phyloP scores from a whole-genome alignment of 2,888 invertebrate genomes.

The Drosophila picticornis region DNA sequence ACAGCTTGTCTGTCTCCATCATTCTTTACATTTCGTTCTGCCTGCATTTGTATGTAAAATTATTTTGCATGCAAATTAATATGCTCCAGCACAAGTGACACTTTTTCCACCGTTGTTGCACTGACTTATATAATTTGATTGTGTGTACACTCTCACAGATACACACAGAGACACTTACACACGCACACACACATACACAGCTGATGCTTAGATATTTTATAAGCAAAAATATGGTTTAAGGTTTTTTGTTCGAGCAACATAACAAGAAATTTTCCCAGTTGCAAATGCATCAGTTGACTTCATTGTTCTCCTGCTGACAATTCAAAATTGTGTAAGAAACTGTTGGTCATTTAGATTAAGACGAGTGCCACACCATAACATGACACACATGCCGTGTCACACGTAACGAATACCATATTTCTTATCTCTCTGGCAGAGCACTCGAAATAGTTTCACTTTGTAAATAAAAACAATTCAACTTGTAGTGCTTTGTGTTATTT shows the following conservation, averaged over 20 bases:
- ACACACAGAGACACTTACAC: neutral
- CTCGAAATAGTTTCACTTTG: constrained; percentile 26
- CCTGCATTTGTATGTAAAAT: constrained; percentile 53
- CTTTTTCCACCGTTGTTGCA: constrained; percentile 56
- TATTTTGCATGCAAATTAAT: constrained; percentile 61
- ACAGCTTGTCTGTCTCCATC: constrained; percentile 27
- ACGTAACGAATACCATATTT: constrained; percentile 7
- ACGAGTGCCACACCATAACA: constrained; percentile 4
- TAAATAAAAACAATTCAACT: constrained; percentile 48
- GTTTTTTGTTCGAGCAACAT: constrained; percentile 13
- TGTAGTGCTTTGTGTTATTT: constrained; percentile 45
- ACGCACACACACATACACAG: neutral
- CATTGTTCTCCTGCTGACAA: constrained; percentile 50
- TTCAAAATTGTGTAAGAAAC: constrained; percentile 32
- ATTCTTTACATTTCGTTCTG: neutral
- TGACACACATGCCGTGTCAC: neutral
- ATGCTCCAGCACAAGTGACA: constrained; percentile 53
- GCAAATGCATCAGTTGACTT: constrained; percentile 40
- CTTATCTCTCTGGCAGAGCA: constrained; percentile 31
- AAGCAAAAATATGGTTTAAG: constrained; percentile 37
- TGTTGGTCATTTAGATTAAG: constrained; percentile 22
- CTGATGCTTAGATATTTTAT: constrained; percentile 6
- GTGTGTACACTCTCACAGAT: constrained; percentile 5
- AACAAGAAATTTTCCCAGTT: constrained; percentile 38
- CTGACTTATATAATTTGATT: constrained; percentile 58